Evolutionary conservation across 2,113 vertebrate species (phyloP).

Genomic region (Calidris pugnax): DNA sequence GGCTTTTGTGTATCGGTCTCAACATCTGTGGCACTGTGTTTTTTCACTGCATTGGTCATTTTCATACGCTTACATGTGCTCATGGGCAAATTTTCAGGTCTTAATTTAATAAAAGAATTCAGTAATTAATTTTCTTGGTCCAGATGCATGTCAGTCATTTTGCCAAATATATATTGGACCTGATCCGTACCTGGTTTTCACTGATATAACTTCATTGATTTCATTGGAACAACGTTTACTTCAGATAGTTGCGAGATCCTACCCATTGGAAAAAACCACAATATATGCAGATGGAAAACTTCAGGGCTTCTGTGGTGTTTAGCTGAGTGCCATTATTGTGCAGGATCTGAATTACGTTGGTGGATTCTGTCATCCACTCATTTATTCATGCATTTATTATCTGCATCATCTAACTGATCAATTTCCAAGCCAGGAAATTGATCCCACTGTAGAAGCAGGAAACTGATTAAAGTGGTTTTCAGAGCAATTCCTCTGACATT

Average conservation of each 20-base stretch:
- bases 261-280: not conserved
- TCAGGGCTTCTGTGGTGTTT: not conserved
- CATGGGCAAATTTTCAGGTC: not conserved
- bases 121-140: not conserved
- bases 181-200: not conserved
- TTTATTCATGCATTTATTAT: not conserved
- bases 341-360: not conserved
- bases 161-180: not conserved
- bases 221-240: not conserved
- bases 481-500: not conserved
- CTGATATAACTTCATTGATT: not conserved
- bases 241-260: not conserved
- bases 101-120: not conserved
- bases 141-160: not conserved
- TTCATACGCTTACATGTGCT: not conserved
- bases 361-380: not conserved
- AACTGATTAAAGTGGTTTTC: not conserved
- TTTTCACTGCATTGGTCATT: not conserved
- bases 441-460: not conserved
- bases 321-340: not conserved
- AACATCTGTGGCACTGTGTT: not conserved
- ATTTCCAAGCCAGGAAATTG: not conserved
- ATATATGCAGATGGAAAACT: not conserved
- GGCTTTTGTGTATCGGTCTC: not conserved
- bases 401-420: not conserved